Conservation (phyloP, 2,888 invertebrate species). For the Diarsia dahlii region DNA sequence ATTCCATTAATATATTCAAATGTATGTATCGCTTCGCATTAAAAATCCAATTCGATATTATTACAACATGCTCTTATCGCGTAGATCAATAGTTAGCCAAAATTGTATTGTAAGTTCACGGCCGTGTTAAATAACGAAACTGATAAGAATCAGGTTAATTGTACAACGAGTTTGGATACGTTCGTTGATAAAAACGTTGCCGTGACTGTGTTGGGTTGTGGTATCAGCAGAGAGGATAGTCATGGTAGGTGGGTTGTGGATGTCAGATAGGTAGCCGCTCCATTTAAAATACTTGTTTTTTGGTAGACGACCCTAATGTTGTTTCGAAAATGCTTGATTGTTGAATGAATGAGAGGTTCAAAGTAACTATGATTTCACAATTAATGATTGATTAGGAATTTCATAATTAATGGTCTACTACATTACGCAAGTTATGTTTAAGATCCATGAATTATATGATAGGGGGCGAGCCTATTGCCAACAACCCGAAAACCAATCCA, state of each 20-base stretch:
- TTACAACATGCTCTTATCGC: slow-evolving; percentile 53
- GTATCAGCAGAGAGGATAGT: neutral
- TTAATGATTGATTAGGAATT: too few relatives aligned
- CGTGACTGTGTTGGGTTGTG: slow-evolving; percentile 2
- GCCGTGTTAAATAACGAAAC: slow-evolving; percentile 40
- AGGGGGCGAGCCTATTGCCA: too few relatives aligned
- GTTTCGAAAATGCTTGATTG: too few relatives aligned
- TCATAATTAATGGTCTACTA: too few relatives aligned
- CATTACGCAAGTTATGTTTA: too few relatives aligned
- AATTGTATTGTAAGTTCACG: slow-evolving; percentile 61
- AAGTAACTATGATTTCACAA: too few relatives aligned
- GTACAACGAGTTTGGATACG: slow-evolving; percentile 42
- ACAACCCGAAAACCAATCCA: too few relatives aligned
- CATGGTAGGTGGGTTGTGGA: neutral
- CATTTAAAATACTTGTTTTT: neutral
- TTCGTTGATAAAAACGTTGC: slow-evolving; percentile 21
- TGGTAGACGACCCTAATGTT: neutral
- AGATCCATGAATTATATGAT: too few relatives aligned
- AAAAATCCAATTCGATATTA: slow-evolving; percentile 61
- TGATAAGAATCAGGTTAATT: slow-evolving; percentile 57
- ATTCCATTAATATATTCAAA: slow-evolving; percentile 58
- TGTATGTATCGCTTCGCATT: slow-evolving; percentile 56
- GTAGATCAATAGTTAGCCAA: slow-evolving; percentile 58
- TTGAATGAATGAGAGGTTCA: too few relatives aligned
- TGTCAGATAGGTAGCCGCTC: neutral